phyloP scores from a whole-genome alignment of 1,140 invertebrate genomes.

The Drosophila pseudoobscura region DNA sequence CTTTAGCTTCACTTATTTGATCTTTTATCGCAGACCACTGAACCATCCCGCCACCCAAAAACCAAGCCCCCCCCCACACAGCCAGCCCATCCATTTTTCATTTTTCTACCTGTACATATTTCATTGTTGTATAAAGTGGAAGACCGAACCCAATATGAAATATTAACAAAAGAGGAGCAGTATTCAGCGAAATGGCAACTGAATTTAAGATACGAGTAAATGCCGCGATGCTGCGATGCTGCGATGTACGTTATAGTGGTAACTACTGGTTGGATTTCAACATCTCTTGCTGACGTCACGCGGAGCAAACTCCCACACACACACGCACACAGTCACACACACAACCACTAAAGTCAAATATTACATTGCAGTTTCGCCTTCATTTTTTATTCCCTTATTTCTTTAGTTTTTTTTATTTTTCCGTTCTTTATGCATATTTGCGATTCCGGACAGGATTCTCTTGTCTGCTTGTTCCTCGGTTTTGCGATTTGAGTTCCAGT shows the following conservation, averaged over 20 bases:
- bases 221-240: too few species aligned
- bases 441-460: conserved; percentile 40
- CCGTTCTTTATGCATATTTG: conserved; percentile 35
- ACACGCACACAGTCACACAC: conserved; percentile 13
- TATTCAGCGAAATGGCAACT: conserved; percentile 27
- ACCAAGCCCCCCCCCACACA: neutral
- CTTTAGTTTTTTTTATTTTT: conserved; percentile 1
- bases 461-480: conserved; percentile 19
- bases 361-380: conserved; percentile 11
- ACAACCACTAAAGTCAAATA: conserved; percentile 24
- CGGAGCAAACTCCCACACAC: conserved; percentile 48
- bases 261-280: conserved; percentile 41
- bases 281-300: conserved; percentile 56
- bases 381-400: conserved; percentile 7
- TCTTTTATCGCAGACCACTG: conserved; percentile 30
- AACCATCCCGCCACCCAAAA: neutral
- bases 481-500: conserved; percentile 28
- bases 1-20: conserved; percentile 43
- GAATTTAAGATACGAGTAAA: conserved; percentile 37
- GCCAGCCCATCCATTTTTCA: conserved; percentile 12
- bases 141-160: conserved; percentile 44
- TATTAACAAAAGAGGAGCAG: neutral
- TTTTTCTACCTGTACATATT: conserved; percentile 44
- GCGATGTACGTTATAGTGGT: conserved; percentile 17
- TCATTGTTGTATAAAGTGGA: conserved; percentile 38